Base-by-base conservation (phyloP, 2,797 vertebrate species). In the Galagoides demidoff region DNA sequence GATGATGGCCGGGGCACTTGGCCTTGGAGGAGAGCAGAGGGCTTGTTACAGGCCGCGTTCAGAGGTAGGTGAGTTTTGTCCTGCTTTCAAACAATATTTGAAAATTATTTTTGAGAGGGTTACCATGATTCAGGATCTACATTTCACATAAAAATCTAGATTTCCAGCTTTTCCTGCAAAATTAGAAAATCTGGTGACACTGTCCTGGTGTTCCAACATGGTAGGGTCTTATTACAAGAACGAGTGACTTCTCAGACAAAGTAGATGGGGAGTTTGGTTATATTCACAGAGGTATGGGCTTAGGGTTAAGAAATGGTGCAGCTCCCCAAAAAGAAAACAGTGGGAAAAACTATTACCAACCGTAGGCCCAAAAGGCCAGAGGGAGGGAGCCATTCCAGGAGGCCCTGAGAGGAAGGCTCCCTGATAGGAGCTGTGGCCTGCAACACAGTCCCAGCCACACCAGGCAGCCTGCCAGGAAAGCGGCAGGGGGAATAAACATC, bases 151-250 rank as follows among this genome's bases (percentile, higher is more conserved):
- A 39, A 92, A 68, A 23, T 76, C 8, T 79, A 7, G 31, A 57
- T 83, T 95, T 76, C 25, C 27, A 83, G 39, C 14, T 92, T 91
- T 77, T 63, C 43, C 66, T 76, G 37, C 31, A 92, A 85, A 76
- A 82, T n/a, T 16, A 88, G 73, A 93, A 25, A 8, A 83, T 43
- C 16, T 83, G 37, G 2, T 20, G n/a, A 73, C 6, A 7, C 3
- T 17, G 1, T 27, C 39, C 37, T 39, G n/a, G 19, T 1, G 3
- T 25, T 59, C 16, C 25, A 22, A 59, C 22, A 70, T 34, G 93
- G 11, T 45, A 86, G 6, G 8, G 45, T 64, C 45, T 73, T 37
- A 3, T 37, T 73, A 86, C 3, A 74, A 49, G 37, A 66, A 45
- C 1, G 43, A 49, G 59, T 49, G 79, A 82, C 13, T 43, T 16